Conservation (phyloP, 2,888 invertebrate genomes). For the Hypena proboscidalis region DNA sequence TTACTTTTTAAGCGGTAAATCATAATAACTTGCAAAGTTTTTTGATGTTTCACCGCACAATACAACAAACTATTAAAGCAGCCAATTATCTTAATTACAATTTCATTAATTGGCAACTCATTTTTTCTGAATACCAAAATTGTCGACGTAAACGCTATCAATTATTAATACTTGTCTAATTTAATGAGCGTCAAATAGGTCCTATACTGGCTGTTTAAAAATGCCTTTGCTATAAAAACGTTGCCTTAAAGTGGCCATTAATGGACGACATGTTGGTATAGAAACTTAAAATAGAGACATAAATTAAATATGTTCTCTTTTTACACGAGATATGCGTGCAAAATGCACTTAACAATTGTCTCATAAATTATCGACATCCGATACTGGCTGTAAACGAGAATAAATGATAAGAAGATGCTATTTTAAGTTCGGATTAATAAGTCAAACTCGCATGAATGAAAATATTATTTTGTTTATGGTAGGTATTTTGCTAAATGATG, state of each 20-base stretch:
- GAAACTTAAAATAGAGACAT: conserved; percentile 38
- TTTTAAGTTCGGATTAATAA: conserved; percentile 29
- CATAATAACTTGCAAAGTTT: too few relatives aligned
- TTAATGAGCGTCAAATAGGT: conserved; percentile 19
- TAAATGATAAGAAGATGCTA: conserved; percentile 22
- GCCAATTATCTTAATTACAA: conserved; percentile 1
- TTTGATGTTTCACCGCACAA: neutral
- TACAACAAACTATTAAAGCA: neutral
- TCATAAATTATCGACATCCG: conserved; percentile 40
- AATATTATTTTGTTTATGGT: too few relatives aligned
- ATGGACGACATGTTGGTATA: conserved; percentile 16
- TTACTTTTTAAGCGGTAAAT: too few relatives aligned
- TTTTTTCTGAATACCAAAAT: conserved; percentile 10
- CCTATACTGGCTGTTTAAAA: conserved; percentile 17
- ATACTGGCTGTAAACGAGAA: conserved; percentile 34
- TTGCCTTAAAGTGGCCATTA: conserved; percentile 17
- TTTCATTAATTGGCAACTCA: conserved; percentile 7
- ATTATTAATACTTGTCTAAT: conserved; percentile 20
- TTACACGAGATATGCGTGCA: conserved; percentile 31
- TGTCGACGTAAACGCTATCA: conserved; percentile 2
- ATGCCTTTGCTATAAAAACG: conserved; percentile 14
- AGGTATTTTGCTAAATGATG: too few relatives aligned
- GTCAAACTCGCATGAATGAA: conserved; percentile 24
- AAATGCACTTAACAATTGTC: conserved; percentile 42
- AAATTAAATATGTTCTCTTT: conserved; percentile 29